Base-by-base conservation (phyloP, 1,140 invertebrate species). In the Caenorhabditis briggsae region DNA sequence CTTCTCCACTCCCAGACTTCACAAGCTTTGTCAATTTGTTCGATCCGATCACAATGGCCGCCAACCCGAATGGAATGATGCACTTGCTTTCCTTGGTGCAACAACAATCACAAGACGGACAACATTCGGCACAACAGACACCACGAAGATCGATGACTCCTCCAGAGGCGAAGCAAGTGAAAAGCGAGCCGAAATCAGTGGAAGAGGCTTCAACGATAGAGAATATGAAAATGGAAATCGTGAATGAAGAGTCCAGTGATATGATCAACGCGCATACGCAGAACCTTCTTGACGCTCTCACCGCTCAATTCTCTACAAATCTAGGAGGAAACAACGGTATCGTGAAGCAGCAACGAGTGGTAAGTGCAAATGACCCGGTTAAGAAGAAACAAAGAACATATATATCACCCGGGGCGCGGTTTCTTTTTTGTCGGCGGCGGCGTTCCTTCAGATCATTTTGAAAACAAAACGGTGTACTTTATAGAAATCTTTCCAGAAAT, bases 1-100 rank as follows among this genome's bases (percentile, higher is more conserved):
- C 98, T 92, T 99, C 97, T 48, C 98, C 98, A 92, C 99, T 99
- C 90, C 98, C 98, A 93, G 99, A 99, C 83, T 99, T 96, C 96
- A 50, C 70, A 5, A 93, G 82, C 94, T 94, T 64, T n/a, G 48
- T 84, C 5, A 84, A 84, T 8, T 53, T 78, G n/a, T 78, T 78
- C n/a, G 70, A 78, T 78, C 70, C 70, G 43, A 48, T 78, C 12
- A 78, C 11, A 23, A 78, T 78, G 70, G 20, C 56, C 56, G 14
- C 70, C 5, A 78, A 78, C 41, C 70, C 12, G n/a, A 78, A 50
- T 11, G 70, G 70, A 53, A 78, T 78, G 70, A 78, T 78, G 70
- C 70, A 78, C 9, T 50, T 78, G 46, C 11, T 78, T 12, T 78
- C 70, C 3, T 8, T 78, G 46, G 70, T 78, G 20, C 70, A 78